These are phyloP conservation scores for Choristoneura rosaceana DNA, from an alignment of 2,888 invertebrate genomes.

Conservation along the genomic window DNA sequence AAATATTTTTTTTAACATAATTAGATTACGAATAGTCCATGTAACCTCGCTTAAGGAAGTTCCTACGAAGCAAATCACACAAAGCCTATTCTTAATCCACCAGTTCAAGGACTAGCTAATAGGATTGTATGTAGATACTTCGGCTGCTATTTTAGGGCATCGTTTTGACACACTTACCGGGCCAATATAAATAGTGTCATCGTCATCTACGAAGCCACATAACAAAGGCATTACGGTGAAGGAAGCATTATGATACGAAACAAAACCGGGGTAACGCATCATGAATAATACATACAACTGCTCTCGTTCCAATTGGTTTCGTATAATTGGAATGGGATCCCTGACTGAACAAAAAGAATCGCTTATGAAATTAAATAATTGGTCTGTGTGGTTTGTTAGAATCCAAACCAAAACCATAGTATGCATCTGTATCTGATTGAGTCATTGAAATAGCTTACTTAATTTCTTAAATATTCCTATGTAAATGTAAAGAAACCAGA, in stretches of 20 bases:
- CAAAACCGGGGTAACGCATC: constrained; percentile 42
- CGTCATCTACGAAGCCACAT: constrained; percentile 14
- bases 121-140: background rate
- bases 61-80: background rate
- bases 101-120: constrained; percentile 11
- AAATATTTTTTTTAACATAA: too few relatives aligned
- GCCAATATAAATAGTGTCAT: constrained; percentile 1
- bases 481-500: too few relatives aligned
- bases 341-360: constrained; percentile 37
- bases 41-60: background rate
- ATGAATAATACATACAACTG: constrained; percentile 57
- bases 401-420: too few relatives aligned
- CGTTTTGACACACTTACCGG: constrained; percentile 7
- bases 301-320: constrained; percentile 50
- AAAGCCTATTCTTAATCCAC: background rate
- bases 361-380: constrained; percentile 23
- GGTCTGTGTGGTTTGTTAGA: background rate
- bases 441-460: background rate
- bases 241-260: constrained; percentile 35
- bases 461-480: too few relatives aligned
- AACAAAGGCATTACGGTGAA: constrained; percentile 32
- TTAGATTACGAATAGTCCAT: too few relatives aligned
- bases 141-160: constrained; percentile 10
- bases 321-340: constrained; percentile 54
- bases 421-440: background rate